Evolutionary conservation across 2,888 invertebrate genomes (phyloP).

Genomic region (Synanthedon formicaeformis): DNA sequence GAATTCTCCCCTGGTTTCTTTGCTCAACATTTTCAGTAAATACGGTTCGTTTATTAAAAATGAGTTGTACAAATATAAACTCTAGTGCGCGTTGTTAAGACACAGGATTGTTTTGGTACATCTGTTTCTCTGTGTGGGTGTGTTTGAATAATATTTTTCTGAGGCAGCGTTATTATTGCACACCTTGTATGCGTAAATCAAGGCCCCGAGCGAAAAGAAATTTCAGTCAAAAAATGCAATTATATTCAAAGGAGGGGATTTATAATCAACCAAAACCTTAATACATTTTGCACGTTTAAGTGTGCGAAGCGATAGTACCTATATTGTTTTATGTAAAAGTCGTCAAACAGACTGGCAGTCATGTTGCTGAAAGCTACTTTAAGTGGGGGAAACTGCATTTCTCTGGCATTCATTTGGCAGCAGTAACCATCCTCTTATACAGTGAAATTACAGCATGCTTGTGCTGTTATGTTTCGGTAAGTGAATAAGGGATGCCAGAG

Average conservation of each 20-base stretch:
- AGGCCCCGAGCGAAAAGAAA: slow-evolving; percentile 57
- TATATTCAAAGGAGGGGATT: slow-evolving; percentile 51
- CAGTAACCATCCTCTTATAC: no score
- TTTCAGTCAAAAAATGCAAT: slow-evolving; percentile 67
- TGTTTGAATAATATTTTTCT: slow-evolving; percentile 56
- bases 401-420: no score
- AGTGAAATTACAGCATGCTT: no score
- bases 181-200: slow-evolving; percentile 72
- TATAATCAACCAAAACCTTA: slow-evolving; percentile 5
- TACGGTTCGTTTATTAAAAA: slow-evolving; percentile 30
- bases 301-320: no score
- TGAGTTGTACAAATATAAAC: slow-evolving; percentile 24
- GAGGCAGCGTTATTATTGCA: slow-evolving; percentile 64
- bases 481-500: no score
- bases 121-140: slow-evolving; percentile 4
- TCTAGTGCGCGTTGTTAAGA: slow-evolving; percentile 25
- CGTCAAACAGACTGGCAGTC: no score
- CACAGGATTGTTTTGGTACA: slow-evolving; percentile 16
- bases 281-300: slow-evolving; percentile 12
- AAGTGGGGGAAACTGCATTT: no score
- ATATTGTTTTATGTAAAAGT: no score
- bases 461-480: no score
- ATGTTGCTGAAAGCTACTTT: no score
- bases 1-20: slow-evolving; percentile 55
- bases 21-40: slow-evolving; percentile 62